phyloP scores from a whole-genome alignment of 2,888 invertebrate species.

The Acanthosoma haemorrhoidale region DNA sequence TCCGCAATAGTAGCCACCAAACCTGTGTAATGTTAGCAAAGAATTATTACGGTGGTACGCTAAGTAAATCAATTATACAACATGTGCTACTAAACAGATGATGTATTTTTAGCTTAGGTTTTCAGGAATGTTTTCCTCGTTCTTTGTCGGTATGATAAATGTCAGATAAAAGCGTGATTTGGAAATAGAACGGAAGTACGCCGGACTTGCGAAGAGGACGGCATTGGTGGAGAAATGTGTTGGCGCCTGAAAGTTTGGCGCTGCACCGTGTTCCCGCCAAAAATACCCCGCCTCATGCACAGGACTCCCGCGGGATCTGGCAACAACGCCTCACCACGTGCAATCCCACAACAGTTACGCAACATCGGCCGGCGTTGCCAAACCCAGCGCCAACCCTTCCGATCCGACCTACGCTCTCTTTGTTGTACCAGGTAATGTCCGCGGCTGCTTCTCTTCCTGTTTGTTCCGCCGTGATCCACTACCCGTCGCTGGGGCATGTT shows the following conservation, averaged over 20 bases:
- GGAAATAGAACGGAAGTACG: background rate
- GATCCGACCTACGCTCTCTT: slow-evolving; percentile 2
- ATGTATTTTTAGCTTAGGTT: too few relatives aligned
- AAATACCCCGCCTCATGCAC: background rate
- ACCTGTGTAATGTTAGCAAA: too few relatives aligned
- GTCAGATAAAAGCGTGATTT: too few relatives aligned
- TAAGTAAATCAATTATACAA: too few relatives aligned
- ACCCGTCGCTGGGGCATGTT: too few relatives aligned
- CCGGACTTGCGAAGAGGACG: background rate
- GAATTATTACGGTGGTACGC: too few relatives aligned
- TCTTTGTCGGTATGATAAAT: too few relatives aligned
- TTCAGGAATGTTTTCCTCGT: background rate
- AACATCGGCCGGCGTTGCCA: slow-evolving; percentile 26
- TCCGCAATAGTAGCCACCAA: too few relatives aligned
- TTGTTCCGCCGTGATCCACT: too few relatives aligned
- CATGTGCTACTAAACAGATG: too few relatives aligned
- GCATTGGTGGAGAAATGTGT: slow-evolving; percentile 11
- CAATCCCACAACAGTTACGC: slow-evolving; percentile 29
- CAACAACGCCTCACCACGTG: slow-evolving; percentile 27
- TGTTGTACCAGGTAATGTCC: too few relatives aligned
- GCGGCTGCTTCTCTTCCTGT: background rate
- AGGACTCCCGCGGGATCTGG: slow-evolving; percentile 9
- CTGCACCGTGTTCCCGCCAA: background rate
- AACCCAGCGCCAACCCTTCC: slow-evolving; percentile 17
- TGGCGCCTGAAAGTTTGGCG: slow-evolving; percentile 6